phyloP scores from a whole-genome alignment of 30 jellyfish, hydroid and myxozoan species.

The Aurelia sp. region DNA sequence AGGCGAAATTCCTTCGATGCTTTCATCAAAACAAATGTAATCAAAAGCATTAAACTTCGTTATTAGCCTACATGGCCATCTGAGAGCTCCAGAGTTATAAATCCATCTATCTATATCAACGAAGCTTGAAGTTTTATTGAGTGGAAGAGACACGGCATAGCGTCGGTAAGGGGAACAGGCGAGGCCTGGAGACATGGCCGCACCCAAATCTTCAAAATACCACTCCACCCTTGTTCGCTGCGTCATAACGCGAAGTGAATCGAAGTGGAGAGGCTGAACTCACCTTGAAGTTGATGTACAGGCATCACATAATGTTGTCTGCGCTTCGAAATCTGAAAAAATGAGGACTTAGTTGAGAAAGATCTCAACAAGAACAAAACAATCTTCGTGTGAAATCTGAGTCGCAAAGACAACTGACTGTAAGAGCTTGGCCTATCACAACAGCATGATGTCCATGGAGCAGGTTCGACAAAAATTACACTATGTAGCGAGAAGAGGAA shows the following conservation, averaged over 20 bases:
- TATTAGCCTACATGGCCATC: too few relatives aligned
- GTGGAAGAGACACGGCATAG: too few relatives aligned
- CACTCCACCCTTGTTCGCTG: constrained; percentile 62
- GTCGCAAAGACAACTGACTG: neutral
- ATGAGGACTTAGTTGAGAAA: neutral
- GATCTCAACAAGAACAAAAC: neutral
- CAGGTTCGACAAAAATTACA: neutral
- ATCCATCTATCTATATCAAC: too few relatives aligned
- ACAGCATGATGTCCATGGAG: neutral
- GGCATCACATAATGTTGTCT: constrained; percentile 80
- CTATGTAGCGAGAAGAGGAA: neutral
- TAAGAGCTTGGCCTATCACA: constrained; percentile 9
- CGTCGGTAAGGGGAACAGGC: constrained; percentile 40
- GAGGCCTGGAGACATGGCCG: constrained; percentile 75
- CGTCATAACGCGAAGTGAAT: constrained; percentile 6
- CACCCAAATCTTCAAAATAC: constrained; percentile 58
- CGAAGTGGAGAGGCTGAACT: constrained; percentile 13
- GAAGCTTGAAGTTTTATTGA: too few relatives aligned
- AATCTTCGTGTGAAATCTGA: constrained; percentile 12
- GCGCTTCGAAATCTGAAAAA: constrained; percentile 48
- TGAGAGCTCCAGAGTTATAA: too few relatives aligned
- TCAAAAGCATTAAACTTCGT: too few relatives aligned
- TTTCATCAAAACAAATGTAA: too few relatives aligned
- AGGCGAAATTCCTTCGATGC: neutral
- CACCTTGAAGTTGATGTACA: constrained; percentile 89